Percentiles rank a stretch among this genome's conserved stretches.
Conservation (phyloP, 2,888 invertebrate species). For the Cistogaster globosa region DNA sequence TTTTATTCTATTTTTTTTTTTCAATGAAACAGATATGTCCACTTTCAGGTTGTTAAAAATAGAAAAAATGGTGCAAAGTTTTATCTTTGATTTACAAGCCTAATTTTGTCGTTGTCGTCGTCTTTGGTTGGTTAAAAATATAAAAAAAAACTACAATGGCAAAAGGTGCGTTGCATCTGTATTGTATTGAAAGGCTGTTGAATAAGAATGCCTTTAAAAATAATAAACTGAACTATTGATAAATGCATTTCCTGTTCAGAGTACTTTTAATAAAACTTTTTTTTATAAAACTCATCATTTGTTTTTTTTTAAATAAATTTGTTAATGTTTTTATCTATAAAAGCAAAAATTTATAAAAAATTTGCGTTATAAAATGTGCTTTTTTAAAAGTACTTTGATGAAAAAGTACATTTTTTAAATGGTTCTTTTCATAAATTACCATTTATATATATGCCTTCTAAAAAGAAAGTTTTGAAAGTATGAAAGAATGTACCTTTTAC, state of each 20-base stretch:
- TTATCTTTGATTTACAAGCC: slow-evolving; percentile 35
- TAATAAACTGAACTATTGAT: no score
- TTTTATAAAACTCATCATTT: background rate
- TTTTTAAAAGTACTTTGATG: background rate
- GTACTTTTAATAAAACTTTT: background rate
- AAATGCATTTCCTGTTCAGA: no score
- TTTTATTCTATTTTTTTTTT: background rate
- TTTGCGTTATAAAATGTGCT: no score
- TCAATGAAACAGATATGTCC: slow-evolving; percentile 34
- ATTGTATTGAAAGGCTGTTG: background rate
- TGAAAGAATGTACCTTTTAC: background rate
- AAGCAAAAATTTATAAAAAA: no score
- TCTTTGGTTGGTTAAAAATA: background rate
- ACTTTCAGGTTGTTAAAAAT: slow-evolving; percentile 30
- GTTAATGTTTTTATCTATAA: no score
- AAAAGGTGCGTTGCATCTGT: background rate
- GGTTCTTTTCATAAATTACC: background rate
- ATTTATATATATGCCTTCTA: no score
- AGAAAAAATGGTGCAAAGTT: slow-evolving; percentile 40
- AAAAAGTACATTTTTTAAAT: background rate
- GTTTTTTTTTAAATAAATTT: no score
- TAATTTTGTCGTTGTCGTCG: slow-evolving; percentile 45
- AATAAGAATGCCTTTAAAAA: background rate
- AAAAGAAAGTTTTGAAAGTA: no score
- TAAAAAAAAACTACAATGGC: background rate